Percentiles rank a stretch among this genome's conserved stretches.
Evolutionary conservation across 2,888 invertebrate species (phyloP).

Genomic region (Galerucella calmariensis): DNA sequence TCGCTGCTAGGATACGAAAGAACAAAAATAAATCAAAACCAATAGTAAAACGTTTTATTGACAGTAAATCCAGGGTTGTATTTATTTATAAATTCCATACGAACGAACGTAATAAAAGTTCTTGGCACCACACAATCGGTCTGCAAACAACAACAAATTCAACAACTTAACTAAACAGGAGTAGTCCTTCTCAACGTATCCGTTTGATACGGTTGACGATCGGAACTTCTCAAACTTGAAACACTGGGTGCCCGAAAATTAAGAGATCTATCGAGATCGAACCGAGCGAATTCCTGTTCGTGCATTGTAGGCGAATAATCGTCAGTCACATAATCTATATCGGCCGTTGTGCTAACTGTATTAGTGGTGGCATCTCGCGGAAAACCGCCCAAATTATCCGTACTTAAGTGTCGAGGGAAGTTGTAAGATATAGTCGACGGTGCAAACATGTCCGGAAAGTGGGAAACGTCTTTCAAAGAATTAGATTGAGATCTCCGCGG

Average conservation of each 20-base stretch:
- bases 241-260: constrained; percentile 61
- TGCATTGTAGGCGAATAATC: constrained; percentile 70
- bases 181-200: constrained; percentile 72
- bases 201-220: constrained; percentile 63
- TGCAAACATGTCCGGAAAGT: constrained; percentile 73
- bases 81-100: constrained; percentile 18
- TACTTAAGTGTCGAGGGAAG: constrained; percentile 64
- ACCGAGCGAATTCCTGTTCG: constrained; percentile 77
- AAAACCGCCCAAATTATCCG: constrained; percentile 44
- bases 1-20: not conserved
- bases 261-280: constrained; percentile 72
- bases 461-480: constrained; percentile 71
- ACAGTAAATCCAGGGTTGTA: not conserved
- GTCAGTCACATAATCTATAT: constrained; percentile 66
- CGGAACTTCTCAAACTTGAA: constrained; percentile 56
- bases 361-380: constrained; percentile 72
- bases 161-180: constrained; percentile 64
- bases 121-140: constrained; percentile 13
- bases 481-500: constrained; percentile 66
- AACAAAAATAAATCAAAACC: not conserved
- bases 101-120: constrained; percentile 18
- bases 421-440: constrained; percentile 74
- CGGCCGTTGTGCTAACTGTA: constrained; percentile 73
- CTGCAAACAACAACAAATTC: not conserved
- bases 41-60: constrained; percentile 13